Percentiles rank a stretch among this genome's conserved stretches.
Evolutionary conservation across 2,888 invertebrate species (phyloP).

Genomic region (Lycia hirtaria): DNA sequence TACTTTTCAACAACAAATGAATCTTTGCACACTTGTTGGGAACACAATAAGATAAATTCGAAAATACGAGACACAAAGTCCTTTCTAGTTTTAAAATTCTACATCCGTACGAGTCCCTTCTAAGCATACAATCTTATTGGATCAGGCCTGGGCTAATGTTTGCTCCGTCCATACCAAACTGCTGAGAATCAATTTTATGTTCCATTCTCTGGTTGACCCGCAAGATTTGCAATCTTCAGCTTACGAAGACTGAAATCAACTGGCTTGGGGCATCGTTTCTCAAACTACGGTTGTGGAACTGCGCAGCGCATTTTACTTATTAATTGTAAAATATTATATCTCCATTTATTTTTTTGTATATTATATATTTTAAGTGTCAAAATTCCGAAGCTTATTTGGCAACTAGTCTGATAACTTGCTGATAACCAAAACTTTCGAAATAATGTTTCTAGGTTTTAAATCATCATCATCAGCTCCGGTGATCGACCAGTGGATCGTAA

Average conservation of each 20-base stretch:
- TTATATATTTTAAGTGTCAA: no score
- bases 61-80: conserved; percentile 14
- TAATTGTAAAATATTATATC: no score
- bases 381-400: no score
- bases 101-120: conserved; percentile 54
- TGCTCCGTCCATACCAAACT: conserved; percentile 60
- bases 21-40: neutral
- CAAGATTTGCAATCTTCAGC: conserved; percentile 55
- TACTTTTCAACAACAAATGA: neutral
- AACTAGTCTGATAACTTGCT: no score
- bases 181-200: conserved; percentile 67
- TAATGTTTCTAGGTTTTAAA: no score
- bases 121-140: conserved; percentile 72
- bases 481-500: no score
- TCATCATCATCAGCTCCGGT: no score
- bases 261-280: conserved; percentile 15
- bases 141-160: conserved; percentile 69
- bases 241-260: conserved; percentile 33
- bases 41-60: neutral
- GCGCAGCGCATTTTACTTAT: no score
- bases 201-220: conserved; percentile 58
- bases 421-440: no score
- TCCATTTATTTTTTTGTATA: no score
- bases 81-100: conserved; percentile 43
- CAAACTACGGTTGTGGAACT: neutral